Conservation (phyloP, 2,888 invertebrate species). For the Euzophera pinguis region DNA sequence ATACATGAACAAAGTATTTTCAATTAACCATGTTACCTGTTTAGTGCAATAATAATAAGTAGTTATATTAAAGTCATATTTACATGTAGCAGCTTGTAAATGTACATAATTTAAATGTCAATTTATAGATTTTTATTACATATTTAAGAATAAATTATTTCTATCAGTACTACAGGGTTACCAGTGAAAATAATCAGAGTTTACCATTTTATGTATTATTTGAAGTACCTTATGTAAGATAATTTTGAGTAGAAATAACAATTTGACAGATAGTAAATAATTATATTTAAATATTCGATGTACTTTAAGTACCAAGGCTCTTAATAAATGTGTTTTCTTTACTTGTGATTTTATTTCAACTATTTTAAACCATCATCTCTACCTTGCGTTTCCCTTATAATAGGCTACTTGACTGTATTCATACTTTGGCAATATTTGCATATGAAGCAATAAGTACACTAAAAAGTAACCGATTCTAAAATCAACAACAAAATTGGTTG, state of each 20-base stretch:
- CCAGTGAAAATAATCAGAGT: constrained; percentile 24
- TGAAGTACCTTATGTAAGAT: constrained; percentile 15
- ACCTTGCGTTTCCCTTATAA: no score
- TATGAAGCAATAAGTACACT: no score
- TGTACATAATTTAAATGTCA: constrained; percentile 7
- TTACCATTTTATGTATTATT: constrained; percentile 12
- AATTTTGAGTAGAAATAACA: constrained; percentile 15
- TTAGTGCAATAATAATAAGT: constrained; percentile 25
- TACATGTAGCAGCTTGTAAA: constrained; percentile 3
- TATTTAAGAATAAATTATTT: constrained; percentile 35
- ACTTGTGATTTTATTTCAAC: constrained; percentile 17
- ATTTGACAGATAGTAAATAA: constrained; percentile 24
- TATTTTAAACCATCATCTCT: no score
- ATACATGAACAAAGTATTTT: constrained; percentile 12
- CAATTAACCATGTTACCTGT: constrained; percentile 25
- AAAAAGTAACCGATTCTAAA: no score
- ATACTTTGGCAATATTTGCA: no score
- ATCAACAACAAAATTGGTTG: no score
- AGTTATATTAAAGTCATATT: constrained; percentile 12
- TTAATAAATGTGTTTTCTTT: constrained; percentile 57
- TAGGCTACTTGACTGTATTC: no score
- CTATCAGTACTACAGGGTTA: constrained; percentile 42
- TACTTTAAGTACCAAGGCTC: constrained; percentile 53
- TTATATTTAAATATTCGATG: constrained; percentile 56
- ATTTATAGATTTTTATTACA: constrained; percentile 11